A percentile compares a stretch with the other conserved stretches of the same genome.
Conservation (phyloP, 2,797 vertebrate genomes). For the Tangara arthus region DNA sequence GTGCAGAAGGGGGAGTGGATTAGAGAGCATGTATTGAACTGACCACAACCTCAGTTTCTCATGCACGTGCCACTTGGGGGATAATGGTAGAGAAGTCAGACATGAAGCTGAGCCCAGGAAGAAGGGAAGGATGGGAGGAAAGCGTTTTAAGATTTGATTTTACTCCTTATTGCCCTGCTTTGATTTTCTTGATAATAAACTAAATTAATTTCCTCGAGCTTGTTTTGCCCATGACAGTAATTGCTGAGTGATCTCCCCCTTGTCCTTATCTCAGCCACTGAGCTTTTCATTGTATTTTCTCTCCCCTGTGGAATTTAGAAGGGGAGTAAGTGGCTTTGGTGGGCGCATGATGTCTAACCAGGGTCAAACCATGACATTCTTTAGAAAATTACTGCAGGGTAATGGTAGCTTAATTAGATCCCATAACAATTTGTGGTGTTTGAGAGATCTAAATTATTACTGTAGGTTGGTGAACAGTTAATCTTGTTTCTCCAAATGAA, state of each 20-base stretch:
- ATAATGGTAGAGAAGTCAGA: not conserved
- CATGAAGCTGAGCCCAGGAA: not conserved
- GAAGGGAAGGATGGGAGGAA: not conserved
- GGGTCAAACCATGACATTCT: not conserved
- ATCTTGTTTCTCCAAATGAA: not conserved
- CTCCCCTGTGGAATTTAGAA: not conserved
- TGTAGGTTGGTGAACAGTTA: not conserved
- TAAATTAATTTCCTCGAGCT: not conserved
- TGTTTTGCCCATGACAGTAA: not conserved
- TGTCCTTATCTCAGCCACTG: not conserved
- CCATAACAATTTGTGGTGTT: not conserved
- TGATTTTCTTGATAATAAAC: not conserved
- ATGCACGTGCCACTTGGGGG: accelerated
- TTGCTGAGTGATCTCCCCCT: not conserved
- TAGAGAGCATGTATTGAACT: not conserved
- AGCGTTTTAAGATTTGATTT: not conserved
- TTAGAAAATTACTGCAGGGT: not conserved
- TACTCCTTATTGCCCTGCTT: not conserved
- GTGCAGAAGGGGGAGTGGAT: not conserved
- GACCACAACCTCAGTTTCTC: accelerated
- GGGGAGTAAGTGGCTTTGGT: accelerated
- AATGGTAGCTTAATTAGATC: not conserved
- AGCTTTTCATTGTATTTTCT: not conserved
- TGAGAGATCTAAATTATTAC: not conserved
- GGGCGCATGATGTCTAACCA: accelerated